phyloP scores from a whole-genome alignment of 2,797 vertebrate species.

The Pseudomugil gertrudae region DNA sequence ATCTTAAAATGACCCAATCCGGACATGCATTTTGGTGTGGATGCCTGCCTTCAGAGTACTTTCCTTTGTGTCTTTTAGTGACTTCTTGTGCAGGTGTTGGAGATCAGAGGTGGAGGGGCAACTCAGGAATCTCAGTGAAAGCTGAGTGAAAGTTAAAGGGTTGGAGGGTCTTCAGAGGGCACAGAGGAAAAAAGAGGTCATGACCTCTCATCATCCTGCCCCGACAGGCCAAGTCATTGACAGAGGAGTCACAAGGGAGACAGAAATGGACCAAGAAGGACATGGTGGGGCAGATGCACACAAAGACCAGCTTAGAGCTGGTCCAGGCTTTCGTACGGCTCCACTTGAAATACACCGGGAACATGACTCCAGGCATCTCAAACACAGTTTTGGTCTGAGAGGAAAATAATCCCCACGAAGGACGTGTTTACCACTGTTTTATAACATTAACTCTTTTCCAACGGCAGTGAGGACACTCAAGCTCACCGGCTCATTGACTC shows the following conservation, averaged over 20 bases:
- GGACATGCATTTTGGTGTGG: conserved; percentile 20
- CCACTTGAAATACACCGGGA: conserved; percentile 50
- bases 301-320: conserved; percentile 70
- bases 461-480: conserved; percentile 24
- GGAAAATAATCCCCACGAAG: conserved; percentile 15
- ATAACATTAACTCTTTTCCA: conserved; percentile 24
- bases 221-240: conserved; percentile 64
- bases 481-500: conserved; percentile 56
- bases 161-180: conserved; percentile 63
- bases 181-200: conserved; percentile 64
- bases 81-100: conserved; percentile 64
- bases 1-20: conserved; percentile 23
- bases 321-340: conserved; percentile 35
- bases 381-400: conserved; percentile 23
- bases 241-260: conserved; percentile 64
- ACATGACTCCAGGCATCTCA: conserved; percentile 42
- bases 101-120: conserved; percentile 60
- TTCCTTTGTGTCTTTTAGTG: conserved; percentile 38
- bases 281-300: conserved; percentile 56
- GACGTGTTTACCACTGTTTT: conserved; percentile 19
- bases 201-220: conserved; percentile 74
- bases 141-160: conserved; percentile 78
- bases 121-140: conserved; percentile 61
- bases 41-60: conserved; percentile 15
- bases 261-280: conserved; percentile 56